phyloP scores from a whole-genome alignment of 2,888 invertebrate genomes.

The Escarpia spicata region DNA sequence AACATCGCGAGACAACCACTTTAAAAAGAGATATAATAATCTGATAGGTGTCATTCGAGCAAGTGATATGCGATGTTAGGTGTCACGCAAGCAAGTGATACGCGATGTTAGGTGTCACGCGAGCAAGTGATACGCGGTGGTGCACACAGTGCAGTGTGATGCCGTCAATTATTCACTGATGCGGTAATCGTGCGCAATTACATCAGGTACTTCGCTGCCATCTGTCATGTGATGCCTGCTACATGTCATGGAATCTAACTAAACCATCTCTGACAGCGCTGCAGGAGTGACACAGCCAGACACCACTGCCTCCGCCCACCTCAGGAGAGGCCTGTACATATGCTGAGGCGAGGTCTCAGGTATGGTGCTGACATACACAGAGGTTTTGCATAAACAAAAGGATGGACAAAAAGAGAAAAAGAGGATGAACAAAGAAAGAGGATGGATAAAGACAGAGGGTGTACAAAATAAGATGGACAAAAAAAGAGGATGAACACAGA shows the following conservation, averaged over 20 bases:
- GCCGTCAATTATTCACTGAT: background rate
- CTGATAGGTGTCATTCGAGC: background rate
- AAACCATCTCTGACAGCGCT: background rate
- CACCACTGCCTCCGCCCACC: too few species aligned
- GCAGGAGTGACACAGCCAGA: background rate
- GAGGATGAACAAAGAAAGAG: background rate
- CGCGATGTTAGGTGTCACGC: too few species aligned
- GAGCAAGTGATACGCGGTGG: background rate
- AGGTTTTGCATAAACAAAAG: background rate
- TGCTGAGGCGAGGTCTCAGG: too few species aligned
- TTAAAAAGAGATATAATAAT: background rate
- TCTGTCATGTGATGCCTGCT: background rate
- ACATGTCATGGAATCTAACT: background rate
- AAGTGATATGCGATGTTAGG: background rate
- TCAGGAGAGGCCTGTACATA: too few species aligned
- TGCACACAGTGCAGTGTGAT: background rate
- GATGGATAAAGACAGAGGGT: background rate
- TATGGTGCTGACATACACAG: background rate
- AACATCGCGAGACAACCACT: background rate
- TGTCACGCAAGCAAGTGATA: background rate
- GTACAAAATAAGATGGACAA: background rate
- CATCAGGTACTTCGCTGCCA: background rate
- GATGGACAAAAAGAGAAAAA: background rate
- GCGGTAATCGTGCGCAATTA: background rate
- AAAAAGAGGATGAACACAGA: background rate